Percentiles rank a stretch among this genome's conserved stretches.
phyloP scores from a whole-genome alignment of 1,140 invertebrate genomes.

The Aphidius ervi region DNA sequence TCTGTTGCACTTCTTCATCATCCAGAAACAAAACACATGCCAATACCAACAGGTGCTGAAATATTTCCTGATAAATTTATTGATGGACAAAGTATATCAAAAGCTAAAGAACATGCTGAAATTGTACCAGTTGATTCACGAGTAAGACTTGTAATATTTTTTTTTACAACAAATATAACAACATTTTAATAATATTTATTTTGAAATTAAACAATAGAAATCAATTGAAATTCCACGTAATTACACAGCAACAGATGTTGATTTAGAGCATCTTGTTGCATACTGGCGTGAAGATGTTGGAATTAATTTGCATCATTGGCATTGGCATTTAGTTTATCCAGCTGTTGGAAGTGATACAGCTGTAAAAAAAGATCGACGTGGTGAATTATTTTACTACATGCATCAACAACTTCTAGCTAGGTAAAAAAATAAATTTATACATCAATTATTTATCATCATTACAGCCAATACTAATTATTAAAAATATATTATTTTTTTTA shows the following conservation, averaged over 20 bases:
- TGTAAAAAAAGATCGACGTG: constrained; percentile 57
- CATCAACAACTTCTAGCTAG: constrained; percentile 50
- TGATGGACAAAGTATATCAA: constrained; percentile 65
- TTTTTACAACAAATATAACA: too few species aligned
- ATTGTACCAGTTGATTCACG: constrained; percentile 61
- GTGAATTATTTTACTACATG: constrained; percentile 63
- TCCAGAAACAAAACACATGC: constrained; percentile 66
- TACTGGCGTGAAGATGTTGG: constrained; percentile 61
- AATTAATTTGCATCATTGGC: constrained; percentile 73
- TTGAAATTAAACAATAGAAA: constrained; percentile 36
- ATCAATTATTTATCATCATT: too few species aligned
- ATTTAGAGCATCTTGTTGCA: constrained; percentile 67
- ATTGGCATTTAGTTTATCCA: constrained; percentile 79
- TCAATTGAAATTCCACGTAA: constrained; percentile 67
- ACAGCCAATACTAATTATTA: too few species aligned
- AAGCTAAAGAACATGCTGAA: constrained; percentile 65
- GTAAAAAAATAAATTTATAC: constrained; percentile 21
- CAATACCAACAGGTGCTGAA: constrained; percentile 66
- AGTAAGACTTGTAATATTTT: constrained; percentile 40
- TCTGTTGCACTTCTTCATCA: constrained; percentile 73
- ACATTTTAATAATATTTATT: too few species aligned
- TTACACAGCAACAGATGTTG: constrained; percentile 68
- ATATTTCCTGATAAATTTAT: constrained; percentile 76
- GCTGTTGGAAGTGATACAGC: constrained; percentile 55
- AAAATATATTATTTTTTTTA: too few species aligned